Base-by-base conservation (phyloP, 2,113 vertebrate species). In the Pedionomus torquatus region DNA sequence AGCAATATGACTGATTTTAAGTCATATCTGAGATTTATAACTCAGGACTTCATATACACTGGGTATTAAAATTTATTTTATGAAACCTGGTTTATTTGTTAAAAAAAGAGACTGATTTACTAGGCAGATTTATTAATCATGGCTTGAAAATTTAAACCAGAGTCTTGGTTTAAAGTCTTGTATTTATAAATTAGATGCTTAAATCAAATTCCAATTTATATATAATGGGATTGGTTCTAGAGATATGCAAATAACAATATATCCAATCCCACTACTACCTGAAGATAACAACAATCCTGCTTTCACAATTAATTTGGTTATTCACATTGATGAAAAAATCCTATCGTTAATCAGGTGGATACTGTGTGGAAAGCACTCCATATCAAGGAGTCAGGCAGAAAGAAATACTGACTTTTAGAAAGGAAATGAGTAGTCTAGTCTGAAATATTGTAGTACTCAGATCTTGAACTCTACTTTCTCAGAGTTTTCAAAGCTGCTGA, bases 121-220 rank as follows among this genome's bases (percentile, higher is more conserved):
- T 87, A 70, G 75, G 35, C 78, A 80, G 90, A 76, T 96, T 89
- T 97, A 95, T 95, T 94, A 95, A 97, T 96, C 91, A 84, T 77
- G 57, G 37, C 44, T 94, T 92, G 54, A 39, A 80, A 97, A 95
- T 93, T 95, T 88, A 95, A 91, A 94, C 57, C 48, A 55, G 74
- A 90, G 60, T 72, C 87, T 90, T 89, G 51, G 52, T 92, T 85
- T 82, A 83, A 95, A 94, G 58, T 85, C 54, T 81, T 95, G 55
- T 51, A 91, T 96, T 90, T 90, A 88, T 74, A 95, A 96, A 96
- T 93, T 94, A 95, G 80, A 87, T 90, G 33, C 37, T 97, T 91
- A 97, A 97, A 97, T 95, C 83, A 97, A 93, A 91, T 68, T 89
- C 85, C 80, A 97, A 96, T 90, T 97, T 96, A 79, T 87, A 89